Evolutionary conservation across 1,140 invertebrate genomes (phyloP).

Genomic region (Drosophila virilis): DNA sequence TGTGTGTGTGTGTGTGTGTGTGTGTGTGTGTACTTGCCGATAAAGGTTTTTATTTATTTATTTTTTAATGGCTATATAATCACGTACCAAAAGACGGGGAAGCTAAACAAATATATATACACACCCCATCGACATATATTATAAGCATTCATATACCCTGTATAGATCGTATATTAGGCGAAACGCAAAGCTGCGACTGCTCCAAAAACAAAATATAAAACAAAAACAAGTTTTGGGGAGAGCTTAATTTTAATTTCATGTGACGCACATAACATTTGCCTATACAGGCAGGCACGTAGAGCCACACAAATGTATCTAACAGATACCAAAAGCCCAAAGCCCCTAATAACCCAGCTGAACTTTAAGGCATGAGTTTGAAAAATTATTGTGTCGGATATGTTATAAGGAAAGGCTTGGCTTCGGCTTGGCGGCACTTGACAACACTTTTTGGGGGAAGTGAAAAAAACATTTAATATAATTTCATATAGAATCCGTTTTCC

Average conservation of each 20-base stretch:
- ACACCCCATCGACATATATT: conserved; percentile 18
- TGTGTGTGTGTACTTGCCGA: conserved; percentile 18
- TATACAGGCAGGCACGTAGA: conserved; percentile 54
- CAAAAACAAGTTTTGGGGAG: conserved; percentile 69
- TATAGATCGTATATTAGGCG: conserved; percentile 31
- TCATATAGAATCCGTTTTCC: too few relatives aligned
- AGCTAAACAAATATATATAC: conserved; percentile 32
- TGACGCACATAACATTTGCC: conserved; percentile 68
- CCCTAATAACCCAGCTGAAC: conserved; percentile 17
- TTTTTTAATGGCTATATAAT: conserved; percentile 73
- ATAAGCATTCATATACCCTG: conserved; percentile 2
- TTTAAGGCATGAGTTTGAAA: too few relatives aligned
- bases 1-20: conserved; percentile 1
- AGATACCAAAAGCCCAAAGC: conserved; percentile 31
- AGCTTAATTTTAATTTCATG: conserved; percentile 71
- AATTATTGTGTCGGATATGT: too few relatives aligned
- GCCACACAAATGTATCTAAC: conserved; percentile 43
- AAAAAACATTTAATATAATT: too few relatives aligned
- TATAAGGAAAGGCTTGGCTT: too few relatives aligned
- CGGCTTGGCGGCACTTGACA: too few relatives aligned
- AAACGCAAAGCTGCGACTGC: conserved; percentile 31
- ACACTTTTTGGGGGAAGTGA: too few relatives aligned
- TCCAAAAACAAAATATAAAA: conserved; percentile 15
- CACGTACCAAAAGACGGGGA: conserved; percentile 58
- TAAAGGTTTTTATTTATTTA: conserved; percentile 36